These are phyloP conservation scores for Cataglyphis altisquamis DNA, from an alignment of 2,888 invertebrate genomes.

Conservation along the genomic window DNA sequence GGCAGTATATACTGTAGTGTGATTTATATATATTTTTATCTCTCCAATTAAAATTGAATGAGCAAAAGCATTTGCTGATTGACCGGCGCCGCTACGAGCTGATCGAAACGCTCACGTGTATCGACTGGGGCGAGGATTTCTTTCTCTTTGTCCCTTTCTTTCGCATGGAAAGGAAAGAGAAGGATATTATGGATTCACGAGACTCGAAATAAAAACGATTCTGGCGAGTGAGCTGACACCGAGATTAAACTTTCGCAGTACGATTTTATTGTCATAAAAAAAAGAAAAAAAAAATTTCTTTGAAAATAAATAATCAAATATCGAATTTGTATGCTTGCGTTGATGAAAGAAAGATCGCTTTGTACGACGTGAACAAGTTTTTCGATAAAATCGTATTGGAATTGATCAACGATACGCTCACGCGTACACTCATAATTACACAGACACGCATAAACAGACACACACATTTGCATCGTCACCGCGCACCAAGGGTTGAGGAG, in stretches of 20 bases:
- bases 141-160: background rate
- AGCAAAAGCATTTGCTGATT: slow-evolving; percentile 47
- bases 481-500: slow-evolving; percentile 64
- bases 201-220: slow-evolving; percentile 57
- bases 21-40: slow-evolving; percentile 21
- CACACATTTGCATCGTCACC: slow-evolving; percentile 53
- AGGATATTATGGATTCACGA: slow-evolving; percentile 10
- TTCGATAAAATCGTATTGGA: slow-evolving; percentile 33
- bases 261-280: background rate
- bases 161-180: background rate
- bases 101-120: slow-evolving; percentile 15
- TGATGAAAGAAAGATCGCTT: background rate
- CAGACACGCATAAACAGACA: background rate
- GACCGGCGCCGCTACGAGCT: slow-evolving; percentile 23
- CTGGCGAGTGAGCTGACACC: slow-evolving; percentile 34
- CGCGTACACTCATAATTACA: slow-evolving; percentile 5
- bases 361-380: background rate
- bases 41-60: slow-evolving; percentile 41
- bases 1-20: slow-evolving; percentile 26
- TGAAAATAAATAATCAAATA: background rate
- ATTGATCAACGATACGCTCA: slow-evolving; percentile 19
- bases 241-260: slow-evolving; percentile 11
- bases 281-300: background rate
- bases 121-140: slow-evolving; percentile 24
- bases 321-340: background rate